Evolutionary conservation across 2,888 invertebrate species (phyloP).

Genomic region (Nomada flava): DNA sequence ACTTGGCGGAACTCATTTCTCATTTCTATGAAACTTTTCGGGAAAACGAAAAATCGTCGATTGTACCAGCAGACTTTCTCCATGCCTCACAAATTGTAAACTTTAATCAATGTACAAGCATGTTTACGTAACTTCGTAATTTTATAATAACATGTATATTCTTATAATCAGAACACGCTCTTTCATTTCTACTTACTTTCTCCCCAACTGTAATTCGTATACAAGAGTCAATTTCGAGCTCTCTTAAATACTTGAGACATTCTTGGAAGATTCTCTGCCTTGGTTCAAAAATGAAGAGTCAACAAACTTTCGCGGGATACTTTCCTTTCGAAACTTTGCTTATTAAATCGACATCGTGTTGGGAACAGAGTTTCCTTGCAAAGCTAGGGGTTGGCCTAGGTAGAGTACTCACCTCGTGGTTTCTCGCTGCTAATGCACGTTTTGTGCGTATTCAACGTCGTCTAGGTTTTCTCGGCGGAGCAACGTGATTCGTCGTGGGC

Average conservation of each 20-base stretch:
- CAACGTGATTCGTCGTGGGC: conserved; percentile 8
- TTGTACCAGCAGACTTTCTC: too few relatives aligned
- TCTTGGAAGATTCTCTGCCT: background rate
- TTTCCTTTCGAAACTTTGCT: conserved; percentile 11
- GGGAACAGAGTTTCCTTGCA: background rate
- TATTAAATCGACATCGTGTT: conserved; percentile 36
- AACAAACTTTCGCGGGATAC: conserved; percentile 7
- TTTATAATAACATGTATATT: too few relatives aligned
- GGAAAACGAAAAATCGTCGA: too few relatives aligned
- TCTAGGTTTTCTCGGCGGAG: conserved; percentile 29
- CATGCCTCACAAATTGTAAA: too few relatives aligned
- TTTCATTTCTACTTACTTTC: background rate
- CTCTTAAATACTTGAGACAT: too few relatives aligned
- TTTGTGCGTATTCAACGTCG: conserved; percentile 53
- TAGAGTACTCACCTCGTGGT: background rate
- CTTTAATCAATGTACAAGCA: too few relatives aligned
- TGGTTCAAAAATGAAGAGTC: conserved; percentile 18
- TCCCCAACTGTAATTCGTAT: too few relatives aligned
- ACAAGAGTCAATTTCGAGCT: too few relatives aligned
- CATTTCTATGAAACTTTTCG: too few relatives aligned
- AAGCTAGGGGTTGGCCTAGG: background rate
- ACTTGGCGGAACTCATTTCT: too few relatives aligned
- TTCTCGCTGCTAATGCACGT: conserved; percentile 54
- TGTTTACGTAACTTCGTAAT: too few relatives aligned
- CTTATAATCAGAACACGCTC: too few relatives aligned